Base-by-base conservation (phyloP, 2,888 invertebrate species). In the Archaeoteleia sp. region DNA sequence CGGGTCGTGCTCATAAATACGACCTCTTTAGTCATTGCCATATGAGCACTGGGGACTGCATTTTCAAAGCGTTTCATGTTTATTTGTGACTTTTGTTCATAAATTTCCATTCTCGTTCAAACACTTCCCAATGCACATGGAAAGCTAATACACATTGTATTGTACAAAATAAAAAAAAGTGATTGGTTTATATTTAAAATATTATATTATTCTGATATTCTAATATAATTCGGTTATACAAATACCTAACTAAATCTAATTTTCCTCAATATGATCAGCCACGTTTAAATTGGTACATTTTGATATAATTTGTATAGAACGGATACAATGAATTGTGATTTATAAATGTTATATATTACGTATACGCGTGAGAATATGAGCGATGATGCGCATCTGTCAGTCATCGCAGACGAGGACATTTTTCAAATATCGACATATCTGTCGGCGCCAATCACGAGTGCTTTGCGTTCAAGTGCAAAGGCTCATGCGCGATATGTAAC, bases 401-500 rank as follows among this genome's bases (percentile, higher is more conserved):
- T 48, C 53, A 34, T 37, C 60, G 43, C 20, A 42, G 17, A 43
- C 10, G 65, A 51, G 34, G 27, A 45, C 45, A 54, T 55, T 67
- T 54, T 43, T 67, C 39, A 60, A 61, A 43, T 67, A 72, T 70
- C 72, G 72, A 61, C 72, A 45, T 58, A 61, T 42, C 57, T 67
- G 70, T 70, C 72, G 45, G 51, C 62, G 58, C 46, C 62, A 67
- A 68, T 71, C 71, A 55, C 43, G 43, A 40, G 30, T 40, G 43
- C 67, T 55, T 45, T 13, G 61, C 37, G 37, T 48, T 42, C 46
- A 37, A 30, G 49, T 51, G 49, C 46, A 25, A 39, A 32, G 40
- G 46, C 46, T 65, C 61, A 37, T 67, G 58, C 54, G 74, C 74
- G 71, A 77, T 78, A 75, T 75, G 76, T 78, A 77, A 75, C 78